Base-by-base conservation (phyloP, 2,888 invertebrate genomes). In the Mylabris sibirica region DNA sequence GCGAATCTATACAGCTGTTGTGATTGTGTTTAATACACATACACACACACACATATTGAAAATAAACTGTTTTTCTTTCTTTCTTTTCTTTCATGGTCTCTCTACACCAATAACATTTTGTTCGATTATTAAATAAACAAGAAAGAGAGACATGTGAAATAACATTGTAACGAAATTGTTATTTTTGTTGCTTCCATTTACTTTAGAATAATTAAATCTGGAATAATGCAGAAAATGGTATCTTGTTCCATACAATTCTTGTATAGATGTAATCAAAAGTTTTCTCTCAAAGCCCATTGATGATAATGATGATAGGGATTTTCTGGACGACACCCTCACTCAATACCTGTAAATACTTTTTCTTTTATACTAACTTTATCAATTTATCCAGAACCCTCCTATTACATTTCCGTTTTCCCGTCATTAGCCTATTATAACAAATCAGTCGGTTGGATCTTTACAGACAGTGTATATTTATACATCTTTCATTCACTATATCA, bases 291-390 rank as follows among this genome's bases (percentile, higher is more conserved):
- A 70, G 67, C 67, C 30, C 30, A 30, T 30, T 30, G 30, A 30
- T 2, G 30, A 30, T 65, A 70, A 59, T 65, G 35, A 24, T 62
- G 63, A 65, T 67, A 67, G 67, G 67, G 67, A 66, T 66, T 69
- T 68, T 53, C 60, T 60, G 65, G 65, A 63, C 64, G 59, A 49
- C 67, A 60, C 64, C 63, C 69, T 67, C 64, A 24, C 69, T 67
- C 64, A 24, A 34, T 72, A 74, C 74, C 74, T 74, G 71, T 71
- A 68, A 74, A 71, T 72, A 71, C 70, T 72, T 71, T 72, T 72
- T 64, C 68, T 60, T 44, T 64, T 49, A n/a, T n/a, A 59, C 69
- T 63, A 74, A 74, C 74, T 74, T 74, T 74, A 72, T 74, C 72
- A 74, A 74, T 74, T 74, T 72, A 72, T 71, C 72, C 44, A 17